Percentiles rank a stretch among this genome's conserved stretches.
Evolutionary conservation across 2,797 vertebrate genomes (phyloP).

Genomic region (Eleutherodactylus coqui): DNA sequence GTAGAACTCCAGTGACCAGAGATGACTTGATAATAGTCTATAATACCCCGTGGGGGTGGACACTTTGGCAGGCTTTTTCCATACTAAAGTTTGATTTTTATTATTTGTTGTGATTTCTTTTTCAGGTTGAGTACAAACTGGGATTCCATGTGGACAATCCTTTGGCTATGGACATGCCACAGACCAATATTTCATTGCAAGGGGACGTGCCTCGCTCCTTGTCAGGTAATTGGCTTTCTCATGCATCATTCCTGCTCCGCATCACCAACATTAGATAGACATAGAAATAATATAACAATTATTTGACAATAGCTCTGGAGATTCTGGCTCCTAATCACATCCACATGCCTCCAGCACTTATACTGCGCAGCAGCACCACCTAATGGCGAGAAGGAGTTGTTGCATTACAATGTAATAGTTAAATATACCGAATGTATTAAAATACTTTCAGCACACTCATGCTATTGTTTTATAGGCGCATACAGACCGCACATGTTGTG

Average conservation of each 20-base stretch:
- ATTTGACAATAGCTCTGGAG: neutral
- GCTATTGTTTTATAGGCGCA: too few relatives aligned
- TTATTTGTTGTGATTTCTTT: neutral
- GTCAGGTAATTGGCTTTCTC: slow-evolving; percentile 79
- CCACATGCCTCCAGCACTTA: neutral
- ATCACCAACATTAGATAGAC: too few relatives aligned
- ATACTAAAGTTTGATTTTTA: neutral
- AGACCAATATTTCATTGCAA: slow-evolving; percentile 88
- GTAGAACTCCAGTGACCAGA: too few relatives aligned
- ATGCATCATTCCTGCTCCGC: neutral
- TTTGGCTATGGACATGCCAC: slow-evolving; percentile 87
- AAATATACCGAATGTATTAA: too few relatives aligned
- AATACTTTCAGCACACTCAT: too few relatives aligned
- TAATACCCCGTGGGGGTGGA: too few relatives aligned
- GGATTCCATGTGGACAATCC: slow-evolving; percentile 92
- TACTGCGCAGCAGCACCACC: neutral
- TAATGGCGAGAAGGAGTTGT: neutral
- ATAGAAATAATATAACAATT: neutral
- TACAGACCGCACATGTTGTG: too few relatives aligned
- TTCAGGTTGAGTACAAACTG: slow-evolving; percentile 92
- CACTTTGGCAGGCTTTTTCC: too few relatives aligned
- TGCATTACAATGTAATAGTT: too few relatives aligned
- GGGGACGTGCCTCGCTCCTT: slow-evolving; percentile 90
- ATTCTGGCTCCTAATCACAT: neutral
- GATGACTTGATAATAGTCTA: too few relatives aligned